Evolutionary conservation across 1,140 invertebrate species (phyloP).

Genomic region (Drosophila arizonae): DNA sequence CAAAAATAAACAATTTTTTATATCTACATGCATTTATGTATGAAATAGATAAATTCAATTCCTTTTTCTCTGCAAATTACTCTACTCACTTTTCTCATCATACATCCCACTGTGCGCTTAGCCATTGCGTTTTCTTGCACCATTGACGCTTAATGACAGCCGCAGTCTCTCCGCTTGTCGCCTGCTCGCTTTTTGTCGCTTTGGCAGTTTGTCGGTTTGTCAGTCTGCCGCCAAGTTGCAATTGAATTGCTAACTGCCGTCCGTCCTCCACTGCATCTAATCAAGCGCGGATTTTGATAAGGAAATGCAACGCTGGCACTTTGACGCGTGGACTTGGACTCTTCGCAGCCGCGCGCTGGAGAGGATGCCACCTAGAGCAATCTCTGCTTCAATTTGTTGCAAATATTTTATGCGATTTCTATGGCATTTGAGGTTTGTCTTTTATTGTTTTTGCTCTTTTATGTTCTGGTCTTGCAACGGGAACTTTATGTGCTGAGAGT

Average conservation of each 20-base stretch:
- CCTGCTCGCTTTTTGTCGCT: neutral
- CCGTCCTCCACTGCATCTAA: slow-evolving; percentile 51
- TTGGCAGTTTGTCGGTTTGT: neutral
- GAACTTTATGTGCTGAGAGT: slow-evolving; percentile 14
- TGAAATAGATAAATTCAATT: no score
- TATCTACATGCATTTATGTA: no score
- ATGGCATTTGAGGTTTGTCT: slow-evolving; percentile 35
- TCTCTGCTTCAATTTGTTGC: slow-evolving; percentile 35
- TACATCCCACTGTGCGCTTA: slow-evolving; percentile 26
- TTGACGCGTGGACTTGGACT: slow-evolving; percentile 3
- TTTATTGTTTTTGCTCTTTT: slow-evolving; percentile 49
- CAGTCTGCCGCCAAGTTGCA: slow-evolving; percentile 23
- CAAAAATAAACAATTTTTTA: no score
- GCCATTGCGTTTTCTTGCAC: slow-evolving; percentile 57
- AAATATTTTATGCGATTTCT: slow-evolving; percentile 54
- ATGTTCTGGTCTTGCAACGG: slow-evolving; percentile 12
- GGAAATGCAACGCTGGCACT: slow-evolving; percentile 58
- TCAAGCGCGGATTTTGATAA: slow-evolving; percentile 68
- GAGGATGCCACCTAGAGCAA: slow-evolving; percentile 5
- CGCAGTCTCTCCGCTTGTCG: slow-evolving; percentile 20
- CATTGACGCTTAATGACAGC: slow-evolving; percentile 61
- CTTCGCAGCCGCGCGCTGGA: neutral
- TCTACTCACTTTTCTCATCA: neutral
- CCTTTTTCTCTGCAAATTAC: neutral
- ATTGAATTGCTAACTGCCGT: slow-evolving; percentile 57